phyloP scores from a whole-genome alignment of 2,797 vertebrate genomes.

The Sebastolobus alascanus region DNA sequence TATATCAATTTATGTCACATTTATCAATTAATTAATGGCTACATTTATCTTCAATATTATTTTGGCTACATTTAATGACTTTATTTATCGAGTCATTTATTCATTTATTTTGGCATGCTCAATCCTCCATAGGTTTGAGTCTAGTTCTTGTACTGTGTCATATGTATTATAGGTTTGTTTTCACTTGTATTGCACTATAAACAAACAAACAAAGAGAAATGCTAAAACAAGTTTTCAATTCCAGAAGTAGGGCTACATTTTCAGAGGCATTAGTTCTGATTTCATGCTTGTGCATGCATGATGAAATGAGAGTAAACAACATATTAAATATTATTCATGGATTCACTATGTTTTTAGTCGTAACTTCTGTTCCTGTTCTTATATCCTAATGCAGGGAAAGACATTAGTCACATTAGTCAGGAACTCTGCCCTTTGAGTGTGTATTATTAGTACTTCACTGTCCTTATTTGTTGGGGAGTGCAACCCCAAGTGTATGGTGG shows the following conservation, averaged over 20 bases:
- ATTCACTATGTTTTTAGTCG: slow-evolving; percentile 24
- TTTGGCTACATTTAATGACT: no score
- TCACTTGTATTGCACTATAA: not conserved
- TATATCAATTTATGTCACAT: no score
- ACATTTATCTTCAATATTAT: no score
- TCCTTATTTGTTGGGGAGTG: slow-evolving; percentile 50
- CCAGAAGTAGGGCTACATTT: slow-evolving; percentile 37
- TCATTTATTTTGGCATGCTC: not conserved
- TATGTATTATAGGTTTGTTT: accelerated
- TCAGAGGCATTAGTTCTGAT: slow-evolving; percentile 40
- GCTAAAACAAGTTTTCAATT: slow-evolving; percentile 43
- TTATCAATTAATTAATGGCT: no score
- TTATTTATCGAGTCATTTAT: not conserved
- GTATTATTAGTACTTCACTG: slow-evolving; percentile 41
- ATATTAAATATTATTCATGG: slow-evolving; percentile 40
- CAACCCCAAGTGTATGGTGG: slow-evolving; percentile 41
- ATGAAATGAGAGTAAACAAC: slow-evolving; percentile 55
- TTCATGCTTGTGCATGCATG: slow-evolving; percentile 31
- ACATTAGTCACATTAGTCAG: slow-evolving; percentile 18
- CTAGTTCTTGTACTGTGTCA: not conserved
- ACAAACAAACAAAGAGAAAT: not conserved
- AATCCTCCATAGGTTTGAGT: accelerated
- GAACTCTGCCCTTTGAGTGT: slow-evolving; percentile 30
- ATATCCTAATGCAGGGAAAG: slow-evolving; percentile 25
- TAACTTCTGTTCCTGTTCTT: slow-evolving; percentile 21